These are phyloP conservation scores for Ophiodon elongatus DNA, from an alignment of 2,113 vertebrate species.

Conservation along the genomic window DNA sequence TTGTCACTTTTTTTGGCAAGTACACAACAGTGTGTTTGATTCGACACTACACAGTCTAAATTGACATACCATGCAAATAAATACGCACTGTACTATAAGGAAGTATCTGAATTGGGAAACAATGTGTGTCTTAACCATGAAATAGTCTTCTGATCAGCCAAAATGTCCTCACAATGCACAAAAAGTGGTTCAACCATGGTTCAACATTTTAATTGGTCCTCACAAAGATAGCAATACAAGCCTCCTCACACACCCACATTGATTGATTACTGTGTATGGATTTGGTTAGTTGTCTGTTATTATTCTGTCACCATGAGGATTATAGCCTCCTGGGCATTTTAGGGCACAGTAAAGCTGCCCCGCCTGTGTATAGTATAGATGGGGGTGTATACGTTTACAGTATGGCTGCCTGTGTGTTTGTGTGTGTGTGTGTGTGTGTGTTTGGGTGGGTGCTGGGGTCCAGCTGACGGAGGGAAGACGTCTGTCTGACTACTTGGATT, in stretches of 20 bases:
- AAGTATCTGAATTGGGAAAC: not conserved
- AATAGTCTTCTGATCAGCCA: not conserved
- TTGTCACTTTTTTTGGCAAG: not conserved
- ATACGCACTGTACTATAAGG: not conserved
- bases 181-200: not conserved
- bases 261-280: slow-evolving; percentile 34
- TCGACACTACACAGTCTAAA: not conserved
- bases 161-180: not conserved
- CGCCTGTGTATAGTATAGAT: slow-evolving; percentile 14
- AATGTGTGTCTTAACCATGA: not conserved
- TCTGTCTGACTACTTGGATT: slow-evolving; percentile 75
- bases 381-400: slow-evolving; percentile 45
- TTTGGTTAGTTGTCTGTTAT: slow-evolving; percentile 51
- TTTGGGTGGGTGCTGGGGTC: slow-evolving; percentile 55
- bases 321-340: slow-evolving; percentile 26
- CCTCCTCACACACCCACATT: slow-evolving; percentile 5
- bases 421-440: slow-evolving; percentile 30
- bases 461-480: slow-evolving; percentile 58
- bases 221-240: not conserved
- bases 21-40: not conserved
- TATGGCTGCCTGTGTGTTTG: slow-evolving; percentile 22
- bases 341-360: slow-evolving; percentile 23
- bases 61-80: not conserved
- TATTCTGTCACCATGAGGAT: slow-evolving; percentile 53
- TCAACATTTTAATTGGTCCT: not conserved